These are phyloP conservation scores for Erethizon dorsatum DNA, from an alignment of 2,797 vertebrate genomes.

Conservation along the genomic window DNA sequence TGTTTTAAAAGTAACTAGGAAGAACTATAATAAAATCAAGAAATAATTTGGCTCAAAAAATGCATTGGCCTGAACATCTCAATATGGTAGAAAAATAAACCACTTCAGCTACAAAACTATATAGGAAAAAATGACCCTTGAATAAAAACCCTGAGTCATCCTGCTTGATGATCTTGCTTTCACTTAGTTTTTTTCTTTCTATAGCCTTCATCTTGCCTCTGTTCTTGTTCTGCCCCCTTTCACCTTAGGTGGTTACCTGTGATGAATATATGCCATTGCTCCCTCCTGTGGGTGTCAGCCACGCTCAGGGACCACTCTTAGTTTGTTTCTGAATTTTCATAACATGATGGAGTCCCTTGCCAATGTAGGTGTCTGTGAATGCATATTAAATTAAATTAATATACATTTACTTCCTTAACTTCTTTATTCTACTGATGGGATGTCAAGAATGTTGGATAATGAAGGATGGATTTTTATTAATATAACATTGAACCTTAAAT, in stretches of 20 bases:
- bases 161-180: background rate
- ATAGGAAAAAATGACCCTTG: background rate
- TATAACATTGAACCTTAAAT: background rate
- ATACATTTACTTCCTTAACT: background rate
- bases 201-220: accelerated
- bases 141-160: background rate
- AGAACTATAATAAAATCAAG: conserved; percentile 2
- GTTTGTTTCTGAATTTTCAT: conserved; percentile 16
- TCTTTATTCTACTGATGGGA: background rate
- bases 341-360: background rate
- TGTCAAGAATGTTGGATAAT: background rate
- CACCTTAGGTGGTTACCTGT: background rate
- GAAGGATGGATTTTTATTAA: background rate
- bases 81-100: background rate
- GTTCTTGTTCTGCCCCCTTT: background rate
- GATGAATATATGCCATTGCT: background rate
- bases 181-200: background rate
- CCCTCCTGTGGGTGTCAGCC: background rate
- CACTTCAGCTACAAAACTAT: background rate
- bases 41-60: background rate
- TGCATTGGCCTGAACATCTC: background rate
- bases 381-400: background rate
- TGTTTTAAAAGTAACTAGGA: background rate
- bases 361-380: background rate
- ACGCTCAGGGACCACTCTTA: background rate